Evolutionary conservation across 2,113 vertebrate genomes (phyloP), one percentile per base, ranked within the genome.

Genomic region (Petrocephalus microphthalmus): DNA sequence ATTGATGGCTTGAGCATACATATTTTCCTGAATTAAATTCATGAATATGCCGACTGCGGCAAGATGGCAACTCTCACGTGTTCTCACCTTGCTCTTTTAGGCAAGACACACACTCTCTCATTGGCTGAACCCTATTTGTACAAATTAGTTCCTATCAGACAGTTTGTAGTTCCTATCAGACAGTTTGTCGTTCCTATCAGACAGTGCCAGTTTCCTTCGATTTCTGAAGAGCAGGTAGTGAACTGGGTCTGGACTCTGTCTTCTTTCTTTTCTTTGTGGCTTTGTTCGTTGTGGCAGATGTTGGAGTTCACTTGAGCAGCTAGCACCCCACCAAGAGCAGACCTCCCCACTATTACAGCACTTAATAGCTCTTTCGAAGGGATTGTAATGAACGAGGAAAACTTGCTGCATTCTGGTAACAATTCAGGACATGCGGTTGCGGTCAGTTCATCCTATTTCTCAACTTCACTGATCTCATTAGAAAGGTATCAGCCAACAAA

Each of bases 11-110:
- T 81, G 15, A 42, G 74, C n/a, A 67, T 11, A 64, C 82, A 88
- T 60, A 82, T 88, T 88, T 90, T 20, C 33, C 29, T n/a, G n/a
- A n/a, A 81, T 37, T 37, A 81, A 81, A 81, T 81, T 81, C 74
- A 45, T 45, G 74, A 81, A 81, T 81, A 45, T 81, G 74, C 42
- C 19, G 37, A 81, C 42, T 81, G 60, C 60, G 29, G 60, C 60
- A 67, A 29, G 60, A 81, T 81, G 74, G 74, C 7, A 45, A 81
- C 42, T 42, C 81, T 83, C 42, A 22, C 81, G 0, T 49, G 45
- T 10, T n/a, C 3, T 45, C 45, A 47, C 37, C 81, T 49, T 49
- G 19, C 33, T 42, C 45, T 82, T n/a, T 82, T 20, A 47, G 78
- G n/a, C 20, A 20, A 45, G 37, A 74, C n/a, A n/a, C 33, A 82